Evolutionary conservation across 2,888 invertebrate species (phyloP).

Genomic region (Megaustenia siamemsis): DNA sequence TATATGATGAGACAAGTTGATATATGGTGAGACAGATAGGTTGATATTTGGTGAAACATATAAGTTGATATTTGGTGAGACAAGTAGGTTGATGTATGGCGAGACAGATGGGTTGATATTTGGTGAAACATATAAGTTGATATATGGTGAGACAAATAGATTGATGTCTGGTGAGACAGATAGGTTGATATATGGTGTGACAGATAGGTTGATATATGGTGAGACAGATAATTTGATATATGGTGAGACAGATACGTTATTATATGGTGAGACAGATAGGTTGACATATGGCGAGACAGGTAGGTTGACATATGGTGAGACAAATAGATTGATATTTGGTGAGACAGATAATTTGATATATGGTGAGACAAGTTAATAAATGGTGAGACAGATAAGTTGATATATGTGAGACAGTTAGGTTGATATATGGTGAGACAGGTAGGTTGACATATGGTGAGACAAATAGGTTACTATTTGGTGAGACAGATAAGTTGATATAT

Average conservation of each 20-base stretch:
- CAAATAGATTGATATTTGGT: background rate
- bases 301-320: background rate
- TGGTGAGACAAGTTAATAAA: background rate
- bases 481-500: too few relatives aligned
- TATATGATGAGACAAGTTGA: background rate
- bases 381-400: too few relatives aligned
- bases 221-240: too few relatives aligned
- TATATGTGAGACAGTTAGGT: too few relatives aligned
- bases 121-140: background rate
- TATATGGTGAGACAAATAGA: background rate
- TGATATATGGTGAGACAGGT: too few relatives aligned
- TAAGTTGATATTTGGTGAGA: background rate
- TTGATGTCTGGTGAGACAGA: background rate
- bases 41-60: background rate
- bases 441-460: too few relatives aligned
- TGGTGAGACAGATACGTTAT: too few relatives aligned
- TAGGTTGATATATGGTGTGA: background rate
- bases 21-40: background rate
- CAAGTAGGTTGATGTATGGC: background rate
- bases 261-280: too few relatives aligned
- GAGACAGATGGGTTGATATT: background rate
- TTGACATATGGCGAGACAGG: background rate
- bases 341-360: background rate
- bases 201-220: background rate
- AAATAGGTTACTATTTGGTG: too few relatives aligned